A percentile compares a stretch with the other conserved stretches of the same genome.
Conservation (phyloP, 2,797 vertebrate species). For the Anolis apletophallus region DNA sequence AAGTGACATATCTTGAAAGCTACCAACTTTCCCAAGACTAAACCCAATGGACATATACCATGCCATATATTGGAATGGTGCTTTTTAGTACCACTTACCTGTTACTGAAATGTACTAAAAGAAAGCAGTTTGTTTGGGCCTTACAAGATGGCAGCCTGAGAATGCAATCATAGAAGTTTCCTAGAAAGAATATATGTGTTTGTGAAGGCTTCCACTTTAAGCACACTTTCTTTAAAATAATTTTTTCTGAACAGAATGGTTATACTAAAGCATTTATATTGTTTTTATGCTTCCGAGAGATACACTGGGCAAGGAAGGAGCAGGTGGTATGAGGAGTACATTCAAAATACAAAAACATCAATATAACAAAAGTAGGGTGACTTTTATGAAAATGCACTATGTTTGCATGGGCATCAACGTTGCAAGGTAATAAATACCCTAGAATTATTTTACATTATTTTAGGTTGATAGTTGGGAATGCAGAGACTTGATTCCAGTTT, state of each 20-base stretch:
- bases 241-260: neutral
- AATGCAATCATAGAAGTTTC: neutral
- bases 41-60: constrained; percentile 11
- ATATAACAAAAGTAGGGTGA: neutral
- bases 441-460: no score
- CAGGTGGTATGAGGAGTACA: neutral
- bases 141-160: neutral
- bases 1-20: neutral
- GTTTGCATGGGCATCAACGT: neutral
- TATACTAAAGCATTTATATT: neutral
- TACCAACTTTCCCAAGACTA: neutral
- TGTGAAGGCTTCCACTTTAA: neutral
- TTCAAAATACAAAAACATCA: neutral
- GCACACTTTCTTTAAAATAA: neutral
- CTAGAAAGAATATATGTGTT: neutral
- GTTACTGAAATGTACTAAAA: constrained; percentile 21
- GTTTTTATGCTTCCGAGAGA: neutral
- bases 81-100: constrained; percentile 19
- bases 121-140: neutral
- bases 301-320: neutral
- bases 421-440: neutral
- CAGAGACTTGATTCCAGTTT: neutral
- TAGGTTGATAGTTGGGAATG: neutral
- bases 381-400: neutral
- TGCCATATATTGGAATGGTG: constrained; percentile 17